Evolutionary conservation across 2,888 invertebrate species (phyloP).

Genomic region (Diplazon laetatorius): DNA sequence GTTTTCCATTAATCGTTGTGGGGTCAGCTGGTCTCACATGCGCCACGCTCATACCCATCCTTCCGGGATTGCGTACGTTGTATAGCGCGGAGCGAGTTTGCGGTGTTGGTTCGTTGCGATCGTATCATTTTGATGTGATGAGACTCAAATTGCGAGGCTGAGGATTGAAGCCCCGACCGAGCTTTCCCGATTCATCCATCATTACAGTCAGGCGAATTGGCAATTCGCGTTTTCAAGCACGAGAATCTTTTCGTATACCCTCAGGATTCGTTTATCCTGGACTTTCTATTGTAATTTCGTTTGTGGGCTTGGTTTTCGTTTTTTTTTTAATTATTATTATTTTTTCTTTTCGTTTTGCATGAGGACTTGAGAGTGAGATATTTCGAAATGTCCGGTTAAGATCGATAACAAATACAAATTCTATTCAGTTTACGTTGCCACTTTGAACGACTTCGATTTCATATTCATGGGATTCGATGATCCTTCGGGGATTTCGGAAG

Average conservation of each 20-base stretch:
- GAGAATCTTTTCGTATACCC: neutral
- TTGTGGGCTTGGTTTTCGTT: neutral
- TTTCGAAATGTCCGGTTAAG: constrained; percentile 27
- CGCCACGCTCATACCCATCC: constrained; percentile 65
- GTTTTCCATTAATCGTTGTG: constrained; percentile 79
- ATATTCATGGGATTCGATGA: constrained; percentile 43
- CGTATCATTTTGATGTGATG: constrained; percentile 16
- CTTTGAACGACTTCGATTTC: constrained; percentile 34
- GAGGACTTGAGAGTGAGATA: constrained; percentile 11
- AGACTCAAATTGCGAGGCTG: neutral
- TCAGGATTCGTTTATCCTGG: neutral
- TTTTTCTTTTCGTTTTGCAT: constrained; percentile 10
- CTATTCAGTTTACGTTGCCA: constrained; percentile 33
- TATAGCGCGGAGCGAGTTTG: constrained; percentile 27
- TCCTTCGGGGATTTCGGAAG: constrained; percentile 39
- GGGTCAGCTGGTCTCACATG: constrained; percentile 77
- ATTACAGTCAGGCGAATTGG: constrained; percentile 4
- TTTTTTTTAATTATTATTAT: neutral
- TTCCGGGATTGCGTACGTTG: constrained; percentile 62
- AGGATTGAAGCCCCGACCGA: constrained; percentile 2
- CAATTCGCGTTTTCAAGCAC: neutral
- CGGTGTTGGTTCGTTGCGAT: constrained; percentile 32
- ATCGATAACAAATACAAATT: constrained; percentile 38
- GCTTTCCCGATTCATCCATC: neutral
- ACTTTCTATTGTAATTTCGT: constrained; percentile 1